Percentiles rank a stretch among this genome's conserved stretches.
These are phyloP conservation scores for Puma concolor DNA, from an alignment of 2,113 vertebrate species.

Conservation along the genomic window DNA sequence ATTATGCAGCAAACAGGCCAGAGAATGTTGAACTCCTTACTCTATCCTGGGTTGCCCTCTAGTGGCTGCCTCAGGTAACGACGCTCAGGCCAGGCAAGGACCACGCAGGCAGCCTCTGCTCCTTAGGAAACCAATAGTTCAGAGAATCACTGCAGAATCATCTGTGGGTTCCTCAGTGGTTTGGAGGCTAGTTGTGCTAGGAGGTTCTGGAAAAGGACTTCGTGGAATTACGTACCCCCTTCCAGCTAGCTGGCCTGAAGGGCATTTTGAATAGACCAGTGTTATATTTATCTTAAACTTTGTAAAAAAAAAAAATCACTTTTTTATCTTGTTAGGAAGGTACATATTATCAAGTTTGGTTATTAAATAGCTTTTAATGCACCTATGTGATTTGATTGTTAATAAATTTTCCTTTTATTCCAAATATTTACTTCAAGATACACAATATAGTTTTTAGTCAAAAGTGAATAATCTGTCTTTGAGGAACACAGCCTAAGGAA, in stretches of 20 bases:
- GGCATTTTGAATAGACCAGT: background rate
- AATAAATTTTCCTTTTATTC: constrained; percentile 1
- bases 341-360: background rate
- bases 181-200: background rate
- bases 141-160: background rate
- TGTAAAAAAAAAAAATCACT: background rate
- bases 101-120: rapidly evolving
- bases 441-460: background rate
- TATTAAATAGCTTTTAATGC: background rate
- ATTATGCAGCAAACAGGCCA: background rate
- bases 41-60: constrained; percentile 58
- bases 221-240: background rate
- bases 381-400: background rate
- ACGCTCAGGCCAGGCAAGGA: background rate
- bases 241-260: background rate
- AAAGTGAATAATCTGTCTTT: background rate
- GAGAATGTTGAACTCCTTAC: background rate
- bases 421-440: constrained; percentile 46
- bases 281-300: constrained; percentile 14
- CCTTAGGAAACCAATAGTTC: background rate
- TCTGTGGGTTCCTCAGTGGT: background rate
- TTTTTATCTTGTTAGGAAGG: background rate
- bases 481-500: background rate
- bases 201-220: background rate
- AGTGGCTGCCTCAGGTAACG: background rate